Conservation (phyloP, 2,888 invertebrate genomes). For the Zygothrica quintamaculata region DNA sequence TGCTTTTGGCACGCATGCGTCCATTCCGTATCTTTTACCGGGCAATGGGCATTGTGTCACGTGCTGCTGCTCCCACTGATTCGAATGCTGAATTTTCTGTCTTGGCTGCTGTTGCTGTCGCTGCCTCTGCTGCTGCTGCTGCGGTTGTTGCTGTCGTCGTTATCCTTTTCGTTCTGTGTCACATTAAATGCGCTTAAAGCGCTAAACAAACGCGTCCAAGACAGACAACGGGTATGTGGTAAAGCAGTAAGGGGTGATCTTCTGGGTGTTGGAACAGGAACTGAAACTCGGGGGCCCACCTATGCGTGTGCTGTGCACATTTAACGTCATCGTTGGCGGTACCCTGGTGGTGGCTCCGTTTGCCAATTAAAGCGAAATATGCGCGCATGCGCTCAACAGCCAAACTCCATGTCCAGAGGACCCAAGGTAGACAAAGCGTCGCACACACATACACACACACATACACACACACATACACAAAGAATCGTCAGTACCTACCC, state of each 20-base stretch:
- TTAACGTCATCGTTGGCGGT: conserved; percentile 80
- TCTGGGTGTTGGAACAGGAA: conserved; percentile 24
- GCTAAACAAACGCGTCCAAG: conserved; percentile 72
- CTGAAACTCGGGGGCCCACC: conserved; percentile 55
- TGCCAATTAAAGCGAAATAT: conserved; percentile 81
- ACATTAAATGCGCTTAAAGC: conserved; percentile 80
- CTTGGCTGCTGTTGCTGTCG: conserved; percentile 19
- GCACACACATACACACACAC: conserved; percentile 49
- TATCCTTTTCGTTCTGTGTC: conserved; percentile 79
- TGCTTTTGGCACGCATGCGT: conserved; percentile 82
- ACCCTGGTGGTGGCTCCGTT: conserved; percentile 55
- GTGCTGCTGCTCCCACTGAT: conserved; percentile 50
- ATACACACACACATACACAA: conserved; percentile 50
- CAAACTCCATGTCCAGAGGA: conserved; percentile 21
- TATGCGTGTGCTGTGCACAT: conserved; percentile 74
- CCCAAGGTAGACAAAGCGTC: conserved; percentile 65
- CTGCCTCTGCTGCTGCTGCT: conserved; percentile 26
- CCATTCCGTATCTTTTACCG: conserved; percentile 43
- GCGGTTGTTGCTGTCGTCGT: conserved; percentile 64
- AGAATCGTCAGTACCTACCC: conserved; percentile 12
- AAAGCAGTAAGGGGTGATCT: not conserved
- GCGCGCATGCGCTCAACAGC: conserved; percentile 70
- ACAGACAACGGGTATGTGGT: conserved; percentile 16
- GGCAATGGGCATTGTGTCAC: conserved; percentile 65
- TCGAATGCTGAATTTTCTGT: conserved; percentile 26